Percentiles rank a stretch among this genome's conserved stretches.
Evolutionary conservation across 1,140 invertebrate species (phyloP).

Genomic region (Drosophila suzukii): DNA sequence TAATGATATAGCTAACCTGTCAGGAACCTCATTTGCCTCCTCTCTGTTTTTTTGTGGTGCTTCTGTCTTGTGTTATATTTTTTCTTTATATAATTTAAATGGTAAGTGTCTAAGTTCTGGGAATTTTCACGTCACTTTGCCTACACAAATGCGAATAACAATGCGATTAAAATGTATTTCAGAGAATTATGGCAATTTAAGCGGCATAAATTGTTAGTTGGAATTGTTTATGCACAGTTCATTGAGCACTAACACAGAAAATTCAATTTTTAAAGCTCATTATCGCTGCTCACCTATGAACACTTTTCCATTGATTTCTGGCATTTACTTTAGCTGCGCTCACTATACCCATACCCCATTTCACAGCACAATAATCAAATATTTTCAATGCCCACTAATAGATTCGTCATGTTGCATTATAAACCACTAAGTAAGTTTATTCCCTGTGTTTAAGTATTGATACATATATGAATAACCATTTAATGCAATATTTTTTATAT

Average conservation of each 20-base stretch:
- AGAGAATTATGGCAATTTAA: constrained; percentile 6
- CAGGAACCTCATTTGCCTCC: constrained; percentile 23
- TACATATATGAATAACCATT: too few species aligned
- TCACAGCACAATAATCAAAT: constrained; percentile 47
- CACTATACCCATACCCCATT: constrained; percentile 3
- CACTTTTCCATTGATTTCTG: background rate
- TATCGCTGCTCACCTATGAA: background rate
- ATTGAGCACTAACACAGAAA: background rate
- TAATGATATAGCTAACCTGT: constrained; percentile 26
- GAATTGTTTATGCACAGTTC: background rate
- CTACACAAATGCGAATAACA: background rate
- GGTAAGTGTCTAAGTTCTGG: constrained; percentile 7
- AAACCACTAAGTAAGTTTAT: background rate
- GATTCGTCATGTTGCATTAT: constrained; percentile 58
- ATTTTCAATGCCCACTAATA: constrained; percentile 74
- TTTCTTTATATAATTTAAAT: background rate
- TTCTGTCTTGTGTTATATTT: background rate
- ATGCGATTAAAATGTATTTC: constrained; percentile 5
- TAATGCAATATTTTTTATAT: too few species aligned
- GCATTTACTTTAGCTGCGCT: background rate
- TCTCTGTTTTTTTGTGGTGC: constrained; percentile 15
- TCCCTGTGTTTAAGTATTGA: background rate
- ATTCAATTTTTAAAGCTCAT: background rate
- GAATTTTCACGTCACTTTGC: constrained; percentile 6
- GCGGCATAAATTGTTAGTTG: background rate